A percentile compares a stretch with the other conserved stretches of the same genome.
These are phyloP conservation scores for Octonoba sinensis DNA, from an alignment of 2,888 invertebrate genomes.

Conservation along the genomic window DNA sequence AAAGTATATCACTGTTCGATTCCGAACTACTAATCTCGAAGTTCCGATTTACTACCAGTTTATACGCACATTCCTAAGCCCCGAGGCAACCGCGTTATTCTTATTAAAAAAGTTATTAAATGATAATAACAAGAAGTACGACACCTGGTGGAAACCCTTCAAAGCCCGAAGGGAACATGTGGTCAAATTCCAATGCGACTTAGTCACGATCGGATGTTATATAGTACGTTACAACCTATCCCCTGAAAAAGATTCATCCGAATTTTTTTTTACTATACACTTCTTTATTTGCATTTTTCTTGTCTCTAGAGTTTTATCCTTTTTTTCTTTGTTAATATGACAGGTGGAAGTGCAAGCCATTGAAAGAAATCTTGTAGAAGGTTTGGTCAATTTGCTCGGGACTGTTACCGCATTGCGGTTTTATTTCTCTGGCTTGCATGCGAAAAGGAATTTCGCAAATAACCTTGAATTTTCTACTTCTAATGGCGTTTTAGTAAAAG, in stretches of 20 bases:
- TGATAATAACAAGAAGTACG: conserved; percentile 18
- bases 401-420: too few relatives aligned
- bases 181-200: conserved; percentile 16
- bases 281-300: neutral
- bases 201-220: conserved; percentile 21
- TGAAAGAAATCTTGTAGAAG: too few relatives aligned
- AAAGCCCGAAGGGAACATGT: conserved; percentile 7
- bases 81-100: neutral
- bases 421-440: too few relatives aligned
- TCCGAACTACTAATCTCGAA: conserved; percentile 11
- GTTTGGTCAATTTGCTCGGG: too few relatives aligned
- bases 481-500: too few relatives aligned
- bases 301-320: neutral
- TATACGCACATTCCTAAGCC: conserved; percentile 8
- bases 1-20: conserved; percentile 1
- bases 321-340: neutral
- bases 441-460: too few relatives aligned
- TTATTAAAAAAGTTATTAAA: conserved; percentile 3
- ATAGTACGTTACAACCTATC: neutral
- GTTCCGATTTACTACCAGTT: conserved; percentile 22
- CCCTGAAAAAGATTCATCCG: conserved; percentile 1
- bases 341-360: too few relatives aligned
- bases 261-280: neutral
- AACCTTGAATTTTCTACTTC: too few relatives aligned
- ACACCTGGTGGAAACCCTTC: conserved; percentile 45